Evolutionary conservation across 2,888 invertebrate species (phyloP), one percentile per base, ranked within the genome.

Genomic region (Calameuta pallipes): DNA sequence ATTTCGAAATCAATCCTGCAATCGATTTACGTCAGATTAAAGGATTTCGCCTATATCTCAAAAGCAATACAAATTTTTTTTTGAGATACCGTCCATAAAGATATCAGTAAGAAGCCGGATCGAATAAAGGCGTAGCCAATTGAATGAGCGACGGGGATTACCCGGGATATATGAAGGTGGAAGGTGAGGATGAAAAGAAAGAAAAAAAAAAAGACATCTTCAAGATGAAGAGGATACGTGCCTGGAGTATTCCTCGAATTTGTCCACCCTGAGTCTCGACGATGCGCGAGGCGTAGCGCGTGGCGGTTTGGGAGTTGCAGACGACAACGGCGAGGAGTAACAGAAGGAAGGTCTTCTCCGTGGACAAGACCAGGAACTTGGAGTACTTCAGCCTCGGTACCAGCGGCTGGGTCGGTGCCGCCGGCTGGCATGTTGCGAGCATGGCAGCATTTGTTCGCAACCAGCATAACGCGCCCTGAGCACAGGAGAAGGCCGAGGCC

Each of bases 271-370:
- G 95, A 70, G 96, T 97, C 92, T 96, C 95, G 87, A 97, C 95
- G 87, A 96, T 96, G 90, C 96, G 94, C 84, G 96, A 96, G 91
- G 95, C 95, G 93, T 95, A 96, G 78, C 95, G 94, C 83, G 95
- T 95, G 79, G 94, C 94, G 83, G 94, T 76, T 77, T 84, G 86
- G n/a, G 87, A 80, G 35, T 79, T 81, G 82, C 82, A 81, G 31
- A 82, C 80, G 74, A 84, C 80, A 73, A 85, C 75, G 79, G 83
- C 71, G 79, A 84, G 78, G 74, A 82, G 73, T 37, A 86, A 78
- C 79, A 86, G 79, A 76, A 83, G 79, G 75, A 81, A 15, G 71
- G 0, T 71, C 71, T 34, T 31, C 71, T 71, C 34, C 0, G 71
- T 34, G 37, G n/a, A n/a, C n/a, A 74, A 30, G 30, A 35, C 36